Evolutionary conservation across 2,888 invertebrate genomes (phyloP), one percentile per base, ranked within the genome.

Genomic region (Priocnemis perturbator): DNA sequence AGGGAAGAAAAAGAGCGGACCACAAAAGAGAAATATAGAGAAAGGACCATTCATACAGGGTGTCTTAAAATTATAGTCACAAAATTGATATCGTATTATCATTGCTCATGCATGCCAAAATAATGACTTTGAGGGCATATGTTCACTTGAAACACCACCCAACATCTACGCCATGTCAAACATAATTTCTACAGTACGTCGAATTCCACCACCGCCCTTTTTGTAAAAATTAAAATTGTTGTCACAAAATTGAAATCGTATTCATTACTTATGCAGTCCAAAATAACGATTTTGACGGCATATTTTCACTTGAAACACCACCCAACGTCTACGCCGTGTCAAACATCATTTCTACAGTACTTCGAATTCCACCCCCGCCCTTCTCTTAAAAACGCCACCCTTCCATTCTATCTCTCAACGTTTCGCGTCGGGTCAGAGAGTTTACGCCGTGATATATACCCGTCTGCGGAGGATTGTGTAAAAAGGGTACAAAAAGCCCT

Each of bases 401-500:
- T 62, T 58, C 37, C 19, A 19, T 75, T 70, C 68, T 65, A 67
- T 73, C 64, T 52, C 68, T 71, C 60, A 68, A 69, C 73, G 73
- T 74, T 71, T 79, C 73, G 79, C 73, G 69, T 69, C 73, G 71
- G 79, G 79, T 79, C 79, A 79, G 78, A 67, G 78, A 80, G 79
- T 80, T 79, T 79, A 79, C 81, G 74, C 65, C 75, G 77, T 79
- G 79, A 79, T 79, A 79, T 79, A 79, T 81, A 80, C 81, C 71
- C 79, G 75, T 77, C 80, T 74, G 66, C 50, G 50, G 19, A 50
- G 50, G 19, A 50, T 17, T 19, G n/a, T 17, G 17, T 17, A 50
- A 50, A 50, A 50, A 50, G 21, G 2, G 20, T n/a, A n/a, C 74
- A 78, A 82, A 82, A 83, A 79, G 83, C 74, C 37, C 37, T 5